Percentiles rank a stretch among this genome's conserved stretches.
phyloP scores from a whole-genome alignment of 2,797 vertebrate species.

The Vespertilio murinus region DNA sequence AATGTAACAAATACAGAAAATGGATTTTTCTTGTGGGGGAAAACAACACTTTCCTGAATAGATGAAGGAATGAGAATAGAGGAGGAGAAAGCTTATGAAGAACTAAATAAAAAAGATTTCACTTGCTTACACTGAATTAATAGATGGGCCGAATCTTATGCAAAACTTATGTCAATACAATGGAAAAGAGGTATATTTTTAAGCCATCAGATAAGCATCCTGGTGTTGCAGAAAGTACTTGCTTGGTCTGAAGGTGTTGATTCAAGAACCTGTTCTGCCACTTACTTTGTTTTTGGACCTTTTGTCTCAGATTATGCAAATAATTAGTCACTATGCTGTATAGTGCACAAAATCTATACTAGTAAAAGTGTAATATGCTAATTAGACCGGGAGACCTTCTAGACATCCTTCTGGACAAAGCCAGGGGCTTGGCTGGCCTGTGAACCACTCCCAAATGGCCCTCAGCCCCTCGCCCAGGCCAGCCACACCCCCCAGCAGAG shows the following conservation, averaged over 20 bases:
- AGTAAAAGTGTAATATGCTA: too few species aligned
- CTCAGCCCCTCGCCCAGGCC: too few species aligned
- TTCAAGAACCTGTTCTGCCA: not conserved
- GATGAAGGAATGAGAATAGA: not conserved
- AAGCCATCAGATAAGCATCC: not conserved
- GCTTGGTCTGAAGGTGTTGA: not conserved
- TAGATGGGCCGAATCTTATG: not conserved
- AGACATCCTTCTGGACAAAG: too few species aligned
- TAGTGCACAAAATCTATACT: not conserved
- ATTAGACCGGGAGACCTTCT: too few species aligned
- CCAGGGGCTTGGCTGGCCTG: too few species aligned
- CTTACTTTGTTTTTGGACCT: not conserved
- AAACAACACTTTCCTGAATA: not conserved
- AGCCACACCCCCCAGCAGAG: too few species aligned
- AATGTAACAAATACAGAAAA: not conserved
- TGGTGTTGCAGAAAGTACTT: not conserved
- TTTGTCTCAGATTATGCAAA: constrained; percentile 33
- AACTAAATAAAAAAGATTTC: not conserved
- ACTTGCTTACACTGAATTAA: constrained; percentile 14
- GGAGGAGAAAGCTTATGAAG: not conserved
- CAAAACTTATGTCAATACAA: not conserved
- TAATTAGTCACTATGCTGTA: not conserved
- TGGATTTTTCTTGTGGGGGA: not conserved
- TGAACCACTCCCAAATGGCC: too few species aligned
- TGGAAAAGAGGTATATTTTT: constrained; percentile 9